phyloP scores from a whole-genome alignment of 2,113 vertebrate species.

The Athene noctua region DNA sequence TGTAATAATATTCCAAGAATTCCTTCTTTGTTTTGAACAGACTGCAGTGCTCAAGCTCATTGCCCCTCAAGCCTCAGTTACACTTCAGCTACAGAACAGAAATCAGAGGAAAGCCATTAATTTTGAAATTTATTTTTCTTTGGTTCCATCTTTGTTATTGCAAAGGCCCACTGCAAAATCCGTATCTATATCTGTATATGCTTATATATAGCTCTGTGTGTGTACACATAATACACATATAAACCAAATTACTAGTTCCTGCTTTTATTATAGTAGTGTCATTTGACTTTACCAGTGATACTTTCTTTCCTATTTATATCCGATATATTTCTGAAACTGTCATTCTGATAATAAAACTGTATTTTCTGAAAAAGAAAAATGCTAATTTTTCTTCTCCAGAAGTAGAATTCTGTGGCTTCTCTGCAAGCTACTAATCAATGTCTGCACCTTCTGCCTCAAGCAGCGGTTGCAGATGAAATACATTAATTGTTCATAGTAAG shows the following conservation, averaged over 20 bases:
- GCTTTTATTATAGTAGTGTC: neutral
- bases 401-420: conserved; percentile 36
- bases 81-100: neutral
- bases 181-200: neutral
- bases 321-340: neutral
- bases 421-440: conserved; percentile 60
- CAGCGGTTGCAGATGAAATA: conserved; percentile 1
- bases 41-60: neutral
- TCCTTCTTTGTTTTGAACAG: neutral
- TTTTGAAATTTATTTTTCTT: neutral
- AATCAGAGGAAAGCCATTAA: neutral
- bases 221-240: neutral
- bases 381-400: neutral
- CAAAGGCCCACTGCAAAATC: neutral
- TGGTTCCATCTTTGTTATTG: neutral
- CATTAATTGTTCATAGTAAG: conserved; percentile 10
- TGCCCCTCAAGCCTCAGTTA: neutral
- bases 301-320: conserved; percentile 20
- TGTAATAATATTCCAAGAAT: neutral
- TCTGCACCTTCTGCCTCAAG: conserved; percentile 41
- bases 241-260: neutral
- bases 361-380: conserved; percentile 39
- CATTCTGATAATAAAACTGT: conserved; percentile 19
- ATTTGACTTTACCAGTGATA: neutral
- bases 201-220: fast-evolving